Percentiles rank a stretch among this genome's conserved stretches.
Evolutionary conservation across 2,797 vertebrate genomes (phyloP).

Genomic region (Coregonus ussuriensis): DNA sequence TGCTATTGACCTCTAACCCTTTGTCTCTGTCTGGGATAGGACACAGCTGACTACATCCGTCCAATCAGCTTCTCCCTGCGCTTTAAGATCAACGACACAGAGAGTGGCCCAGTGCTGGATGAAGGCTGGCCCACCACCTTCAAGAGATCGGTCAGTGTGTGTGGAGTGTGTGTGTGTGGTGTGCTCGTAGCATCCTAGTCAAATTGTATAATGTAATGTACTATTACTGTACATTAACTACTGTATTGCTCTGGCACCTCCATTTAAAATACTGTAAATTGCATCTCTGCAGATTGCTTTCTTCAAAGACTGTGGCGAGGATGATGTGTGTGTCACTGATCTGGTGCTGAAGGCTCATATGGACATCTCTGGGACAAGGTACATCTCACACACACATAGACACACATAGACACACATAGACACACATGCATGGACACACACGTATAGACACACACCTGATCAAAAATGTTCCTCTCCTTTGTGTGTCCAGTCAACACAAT

Average conservation of each 20-base stretch:
- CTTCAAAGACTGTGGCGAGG: slow-evolving; percentile 95
- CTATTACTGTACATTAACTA: not conserved
- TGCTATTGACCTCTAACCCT: slow-evolving; percentile 1
- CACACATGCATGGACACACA: too few relatives aligned
- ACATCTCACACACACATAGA: slow-evolving; percentile 9
- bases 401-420: not conserved
- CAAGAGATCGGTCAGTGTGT: slow-evolving; percentile 81
- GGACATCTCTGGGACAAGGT: slow-evolving; percentile 88
- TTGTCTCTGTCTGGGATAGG: slow-evolving; percentile 69
- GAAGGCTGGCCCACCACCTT: slow-evolving; percentile 80
- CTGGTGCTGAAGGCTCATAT: slow-evolving; percentile 84
- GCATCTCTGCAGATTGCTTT: slow-evolving; percentile 83
- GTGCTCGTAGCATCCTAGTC: not conserved
- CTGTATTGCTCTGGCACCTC: not conserved
- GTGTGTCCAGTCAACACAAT: not conserved
- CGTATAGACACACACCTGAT: too few relatives aligned
- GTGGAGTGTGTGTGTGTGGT: not conserved
- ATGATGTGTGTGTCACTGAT: slow-evolving; percentile 88
- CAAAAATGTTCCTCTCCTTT: not conserved
- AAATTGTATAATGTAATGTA: not conserved
- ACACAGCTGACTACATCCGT: slow-evolving; percentile 92
- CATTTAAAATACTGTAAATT: not conserved
- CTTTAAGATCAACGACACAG: slow-evolving; percentile 81
- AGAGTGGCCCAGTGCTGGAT: slow-evolving; percentile 83
- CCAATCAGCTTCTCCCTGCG: slow-evolving; percentile 85